Base-by-base conservation (phyloP, 2,888 invertebrate genomes). In the Aphodius sticticus region DNA sequence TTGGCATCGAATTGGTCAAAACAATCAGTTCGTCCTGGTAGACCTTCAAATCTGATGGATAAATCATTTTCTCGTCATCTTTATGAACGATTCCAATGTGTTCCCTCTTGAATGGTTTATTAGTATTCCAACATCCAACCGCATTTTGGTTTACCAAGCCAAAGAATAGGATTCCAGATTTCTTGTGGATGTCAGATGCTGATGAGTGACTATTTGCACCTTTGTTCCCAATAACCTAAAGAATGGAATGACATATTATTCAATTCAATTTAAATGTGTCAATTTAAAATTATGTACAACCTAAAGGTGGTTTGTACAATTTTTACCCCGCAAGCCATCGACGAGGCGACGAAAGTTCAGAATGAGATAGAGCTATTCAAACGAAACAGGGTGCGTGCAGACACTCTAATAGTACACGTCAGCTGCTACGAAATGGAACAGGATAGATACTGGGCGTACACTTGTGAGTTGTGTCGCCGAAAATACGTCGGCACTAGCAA, bases 41-140 rank as follows among this genome's bases (percentile, higher is more conserved):
- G 71, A 95, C 88, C 85, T 91, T 92, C 75, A 94, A 86, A 85
- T 94, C 94, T 84, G 92, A 93, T 0, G 96, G 95, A 86, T 96
- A 96, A 79, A 94, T 92, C 90, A 96, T 90, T 7, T 89, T 91
- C 6, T 88, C 85, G 7, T 90, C 89, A 85, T 95, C 92, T 76
- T 91, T 90, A 0, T 92, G 93, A 0, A 95, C 90, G 0, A 93
- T 87, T 0, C 89, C 92, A 35, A 93, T 89, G 78, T 92, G 93
- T 0, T 87, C 86, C 0, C 90, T 87, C 6, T 87, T 87, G 71
- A 94, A 90, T 0, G 90, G 87, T 6, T 87, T 88, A 0, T 89
- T 89, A 0, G 91, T 91, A 84, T 95, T 94, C 96, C 96, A 96
- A 85, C 96, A 96, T 0, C 94, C 93, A 0, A 96, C 87, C 0